phyloP scores from a whole-genome alignment of 1,140 invertebrate genomes.

The Temnothorax nylanderi region DNA sequence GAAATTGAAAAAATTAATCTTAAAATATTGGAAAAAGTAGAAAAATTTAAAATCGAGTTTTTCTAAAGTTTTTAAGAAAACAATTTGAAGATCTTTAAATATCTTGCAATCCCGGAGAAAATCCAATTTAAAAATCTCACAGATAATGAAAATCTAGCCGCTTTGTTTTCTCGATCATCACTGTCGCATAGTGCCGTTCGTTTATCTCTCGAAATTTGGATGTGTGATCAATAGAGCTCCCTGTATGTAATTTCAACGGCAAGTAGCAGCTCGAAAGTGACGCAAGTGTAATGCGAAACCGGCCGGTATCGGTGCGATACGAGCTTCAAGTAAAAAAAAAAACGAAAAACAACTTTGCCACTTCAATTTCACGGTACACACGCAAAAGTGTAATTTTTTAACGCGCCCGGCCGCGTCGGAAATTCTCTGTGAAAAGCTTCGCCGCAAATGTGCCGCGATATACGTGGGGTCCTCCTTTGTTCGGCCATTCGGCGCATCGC shows the following conservation, averaged over 20 bases:
- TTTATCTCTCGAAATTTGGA: slow-evolving; percentile 32
- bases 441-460: slow-evolving; percentile 49
- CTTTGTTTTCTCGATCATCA: not conserved
- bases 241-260: slow-evolving; percentile 15
- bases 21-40: not conserved
- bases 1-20: slow-evolving; percentile 8
- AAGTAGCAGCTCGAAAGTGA: slow-evolving; percentile 8
- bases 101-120: not conserved
- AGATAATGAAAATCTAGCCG: not conserved
- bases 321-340: slow-evolving; percentile 38
- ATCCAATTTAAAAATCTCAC: not conserved
- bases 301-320: not conserved
- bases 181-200: not conserved
- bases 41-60: not conserved
- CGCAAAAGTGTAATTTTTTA: slow-evolving; percentile 52
- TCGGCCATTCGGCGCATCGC: not conserved
- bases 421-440: slow-evolving; percentile 43
- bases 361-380: slow-evolving; percentile 48
- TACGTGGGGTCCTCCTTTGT: not conserved
- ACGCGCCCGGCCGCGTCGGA: slow-evolving; percentile 27
- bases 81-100: not conserved
- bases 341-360: slow-evolving; percentile 30
- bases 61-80: not conserved
- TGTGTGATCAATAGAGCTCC: not conserved
- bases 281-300: slow-evolving; percentile 24